Evolutionary conservation across 1,140 invertebrate species (phyloP).

Genomic region (Trichonephila inaurata): DNA sequence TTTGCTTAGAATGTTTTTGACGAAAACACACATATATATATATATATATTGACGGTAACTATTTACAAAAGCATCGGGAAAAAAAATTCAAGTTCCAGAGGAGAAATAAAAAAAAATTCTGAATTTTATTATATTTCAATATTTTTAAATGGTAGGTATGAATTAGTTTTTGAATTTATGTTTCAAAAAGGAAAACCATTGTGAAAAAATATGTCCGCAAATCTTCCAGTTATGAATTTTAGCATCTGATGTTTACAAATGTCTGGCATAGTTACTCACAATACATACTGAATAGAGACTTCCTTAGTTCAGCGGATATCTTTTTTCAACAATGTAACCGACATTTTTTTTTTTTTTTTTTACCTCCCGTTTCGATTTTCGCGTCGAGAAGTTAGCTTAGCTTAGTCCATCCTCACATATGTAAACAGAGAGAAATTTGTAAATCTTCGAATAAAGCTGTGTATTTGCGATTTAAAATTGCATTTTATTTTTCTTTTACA

Average conservation of each 20-base stretch:
- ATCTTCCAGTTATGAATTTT: neutral
- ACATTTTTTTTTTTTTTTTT: neutral
- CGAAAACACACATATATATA: neutral
- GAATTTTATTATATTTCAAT: neutral
- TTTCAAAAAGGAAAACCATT: neutral
- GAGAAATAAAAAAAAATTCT: neutral
- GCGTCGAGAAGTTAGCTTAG: neutral
- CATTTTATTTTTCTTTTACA: neutral
- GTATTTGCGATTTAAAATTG: neutral
- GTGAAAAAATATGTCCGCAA: constrained; percentile 37
- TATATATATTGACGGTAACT: constrained; percentile 22
- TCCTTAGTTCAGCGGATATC: constrained; percentile 48
- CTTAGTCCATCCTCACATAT: neutral
- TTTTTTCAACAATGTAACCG: constrained; percentile 62
- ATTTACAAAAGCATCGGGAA: constrained; percentile 52
- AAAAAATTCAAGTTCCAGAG: neutral
- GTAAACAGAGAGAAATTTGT: neutral
- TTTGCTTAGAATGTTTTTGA: constrained; percentile 39
- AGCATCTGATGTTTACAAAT: neutral
- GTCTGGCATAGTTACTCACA: neutral
- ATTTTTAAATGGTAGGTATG: neutral
- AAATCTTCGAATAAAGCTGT: neutral
- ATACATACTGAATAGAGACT: neutral
- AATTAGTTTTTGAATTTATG: neutral
- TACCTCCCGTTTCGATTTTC: constrained; percentile 10